A percentile compares a stretch with the other conserved stretches of the same genome.
These are phyloP conservation scores for Thalpophila matura DNA, from an alignment of 2,888 invertebrate genomes.

Conservation along the genomic window DNA sequence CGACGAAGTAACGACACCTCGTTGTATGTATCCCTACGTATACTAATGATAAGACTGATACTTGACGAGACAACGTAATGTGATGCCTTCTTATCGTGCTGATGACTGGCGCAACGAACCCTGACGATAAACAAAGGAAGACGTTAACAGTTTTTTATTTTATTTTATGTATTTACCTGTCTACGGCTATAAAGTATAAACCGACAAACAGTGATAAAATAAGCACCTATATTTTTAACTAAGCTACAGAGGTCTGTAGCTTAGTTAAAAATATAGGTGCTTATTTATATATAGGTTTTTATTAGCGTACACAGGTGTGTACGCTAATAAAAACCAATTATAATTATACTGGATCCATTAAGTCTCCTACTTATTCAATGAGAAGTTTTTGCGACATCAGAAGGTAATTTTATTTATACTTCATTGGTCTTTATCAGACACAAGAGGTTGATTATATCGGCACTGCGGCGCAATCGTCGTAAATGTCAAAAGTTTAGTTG, in stretches of 20 bases:
- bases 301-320: no score
- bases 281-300: no score
- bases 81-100: constrained; percentile 60
- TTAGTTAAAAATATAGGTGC: not conserved
- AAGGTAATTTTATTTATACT: constrained; percentile 31
- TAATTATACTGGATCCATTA: not conserved
- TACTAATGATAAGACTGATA: constrained; percentile 50
- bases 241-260: no score
- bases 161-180: constrained; percentile 5
- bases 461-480: constrained; percentile 29
- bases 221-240: not conserved
- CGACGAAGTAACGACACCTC: constrained; percentile 54
- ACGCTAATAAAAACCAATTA: not conserved
- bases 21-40: constrained; percentile 37
- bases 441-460: constrained; percentile 51
- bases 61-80: constrained; percentile 53
- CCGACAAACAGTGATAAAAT: not conserved
- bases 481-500: constrained; percentile 59
- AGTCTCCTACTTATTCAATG: not conserved
- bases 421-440: constrained; percentile 36
- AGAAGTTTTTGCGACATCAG: constrained; percentile 30
- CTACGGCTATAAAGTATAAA: not conserved
- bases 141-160: constrained; percentile 11
- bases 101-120: constrained; percentile 56
- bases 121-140: constrained; percentile 35